Evolutionary conservation across 2,888 invertebrate genomes (phyloP).

Genomic region (Boloria euphrosyne): DNA sequence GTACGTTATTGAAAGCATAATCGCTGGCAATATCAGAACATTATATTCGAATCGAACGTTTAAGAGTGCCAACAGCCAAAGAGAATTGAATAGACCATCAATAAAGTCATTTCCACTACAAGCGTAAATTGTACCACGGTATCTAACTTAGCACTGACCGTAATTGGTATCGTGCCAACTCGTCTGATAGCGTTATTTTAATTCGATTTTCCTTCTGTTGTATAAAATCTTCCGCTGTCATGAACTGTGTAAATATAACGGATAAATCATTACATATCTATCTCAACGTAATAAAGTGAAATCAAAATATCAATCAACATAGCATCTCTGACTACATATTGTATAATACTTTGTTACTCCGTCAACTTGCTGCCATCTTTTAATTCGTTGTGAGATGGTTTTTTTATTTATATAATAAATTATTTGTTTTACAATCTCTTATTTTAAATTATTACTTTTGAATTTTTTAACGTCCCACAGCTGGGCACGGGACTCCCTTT

Average conservation of each 20-base stretch:
- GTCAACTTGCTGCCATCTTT: no score
- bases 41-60: conserved; percentile 12
- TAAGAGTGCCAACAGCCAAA: conserved; percentile 47
- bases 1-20: not conserved
- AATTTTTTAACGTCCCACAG: no score
- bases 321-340: no score
- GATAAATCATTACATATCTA: not conserved
- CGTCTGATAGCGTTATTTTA: conserved; percentile 66
- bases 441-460: no score
- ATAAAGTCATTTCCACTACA: conserved; percentile 69
- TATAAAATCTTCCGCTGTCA: conserved; percentile 23
- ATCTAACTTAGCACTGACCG: conserved; percentile 57
- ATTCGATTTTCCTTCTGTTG: conserved; percentile 60
- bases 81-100: conserved; percentile 60
- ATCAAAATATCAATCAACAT: no score
- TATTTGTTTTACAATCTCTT: no score
- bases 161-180: conserved; percentile 75
- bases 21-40: conserved; percentile 1
- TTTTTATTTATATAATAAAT: no score
- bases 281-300: not conserved
- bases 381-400: no score
- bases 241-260: not conserved
- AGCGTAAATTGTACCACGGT: conserved; percentile 64
- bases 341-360: no score
- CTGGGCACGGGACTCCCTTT: no score